Base-by-base conservation (phyloP, 2,797 vertebrate species). In the Myotis vivesi region DNA sequence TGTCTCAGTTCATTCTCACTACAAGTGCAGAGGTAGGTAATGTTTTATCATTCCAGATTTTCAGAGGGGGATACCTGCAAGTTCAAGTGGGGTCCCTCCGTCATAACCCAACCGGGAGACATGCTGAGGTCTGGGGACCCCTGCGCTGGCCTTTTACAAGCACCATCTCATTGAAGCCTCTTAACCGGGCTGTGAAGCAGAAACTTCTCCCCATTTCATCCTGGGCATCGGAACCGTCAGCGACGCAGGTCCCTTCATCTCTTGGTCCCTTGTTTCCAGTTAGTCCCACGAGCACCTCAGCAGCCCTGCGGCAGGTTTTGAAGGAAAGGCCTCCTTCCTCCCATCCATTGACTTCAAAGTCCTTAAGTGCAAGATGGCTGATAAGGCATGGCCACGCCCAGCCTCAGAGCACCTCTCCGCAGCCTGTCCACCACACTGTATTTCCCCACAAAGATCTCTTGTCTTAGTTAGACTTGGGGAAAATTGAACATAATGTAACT, bases 121-220 rank as follows among this genome's bases (percentile, higher is more conserved):
- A 9, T 17, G 20, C 22, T 2, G 25, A 1, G 10, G 20, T 1
- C 0, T 4, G 25, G 15, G 30, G 55, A 13, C 1, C 64, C 51
- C 46, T 11, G 19, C 28, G 17, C 79, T 44, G 68, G 16, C 41
- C 36, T 59, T 17, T 46, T 19, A 36, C 15, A 20, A 88, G 49
- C n/a, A 44, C 64, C 8, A 6, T 44, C 64, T 64, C 53, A 8
- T 49, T 49, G 23, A 68, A 51, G 30, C 11, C 22, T 69, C n/a
- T 0, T 22, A 13, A 5, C 3, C 17, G 25, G 9, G 30, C 38
- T 8, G 10, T 0, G 36, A 46, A 55, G 13, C 62, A 76, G 51
- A 68, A 75, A 81, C 38, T 17, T n/a, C 22, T 59, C 8, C 55
- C 36, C 44, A 11, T 77, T 77, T 72, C 28, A 41, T 64, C 13